phyloP scores from a whole-genome alignment of 2,113 vertebrate species.

The Bothrops jararaca region DNA sequence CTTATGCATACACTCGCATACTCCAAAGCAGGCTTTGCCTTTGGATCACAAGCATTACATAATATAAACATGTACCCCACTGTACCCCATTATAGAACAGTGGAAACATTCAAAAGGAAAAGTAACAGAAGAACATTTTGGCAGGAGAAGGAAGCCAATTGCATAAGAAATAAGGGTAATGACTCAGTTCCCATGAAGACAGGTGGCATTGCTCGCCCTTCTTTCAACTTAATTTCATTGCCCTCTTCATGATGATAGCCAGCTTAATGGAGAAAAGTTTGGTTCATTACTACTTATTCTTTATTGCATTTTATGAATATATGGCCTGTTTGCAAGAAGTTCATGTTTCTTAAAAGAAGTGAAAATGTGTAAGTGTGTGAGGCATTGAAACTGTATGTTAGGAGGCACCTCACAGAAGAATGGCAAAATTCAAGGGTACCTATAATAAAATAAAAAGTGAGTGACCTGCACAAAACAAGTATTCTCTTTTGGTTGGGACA shows the following conservation, averaged over 20 bases:
- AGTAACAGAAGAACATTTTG: no score
- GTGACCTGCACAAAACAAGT: no score
- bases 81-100: neutral
- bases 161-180: no score
- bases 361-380: neutral
- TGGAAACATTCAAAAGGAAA: neutral
- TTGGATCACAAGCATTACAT: neutral
- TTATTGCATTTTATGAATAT: neutral
- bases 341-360: neutral
- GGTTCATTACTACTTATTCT: neutral
- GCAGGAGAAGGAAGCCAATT: no score
- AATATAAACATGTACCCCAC: neutral
- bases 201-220: no score
- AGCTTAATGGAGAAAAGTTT: neutral
- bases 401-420: neutral
- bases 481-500: neutral
- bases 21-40: neutral
- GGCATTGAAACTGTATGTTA: neutral
- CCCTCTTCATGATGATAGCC: neutral
- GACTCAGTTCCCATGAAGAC: no score
- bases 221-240: no score
- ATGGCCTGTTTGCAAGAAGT: neutral
- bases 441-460: no score
- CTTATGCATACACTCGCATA: neutral
- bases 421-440: no score